Evolutionary conservation across 64 coral and sea anemone species (phyloP).

Genomic region (Acropora tenuis): DNA sequence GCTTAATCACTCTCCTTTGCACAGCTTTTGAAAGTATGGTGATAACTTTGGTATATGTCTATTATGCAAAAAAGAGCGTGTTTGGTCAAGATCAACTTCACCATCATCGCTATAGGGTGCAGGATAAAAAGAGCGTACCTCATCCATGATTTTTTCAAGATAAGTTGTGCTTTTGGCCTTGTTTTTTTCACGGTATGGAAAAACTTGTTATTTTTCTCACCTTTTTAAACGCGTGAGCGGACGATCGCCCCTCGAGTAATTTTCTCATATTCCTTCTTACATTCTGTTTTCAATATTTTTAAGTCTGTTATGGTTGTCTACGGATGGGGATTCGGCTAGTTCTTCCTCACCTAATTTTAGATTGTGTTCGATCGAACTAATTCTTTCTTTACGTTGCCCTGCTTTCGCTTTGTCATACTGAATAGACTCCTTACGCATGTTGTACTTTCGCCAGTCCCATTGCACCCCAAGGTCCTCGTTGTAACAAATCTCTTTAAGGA

Average conservation of each 20-base stretch:
- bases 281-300: constrained; percentile 9
- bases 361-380: constrained; percentile 15
- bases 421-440: constrained; percentile 22
- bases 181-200: neutral
- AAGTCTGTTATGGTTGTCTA: constrained; percentile 19
- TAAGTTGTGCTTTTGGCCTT: neutral
- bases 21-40: neutral
- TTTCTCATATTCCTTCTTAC: constrained; percentile 29
- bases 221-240: neutral
- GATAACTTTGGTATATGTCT: neutral
- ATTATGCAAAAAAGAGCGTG: neutral
- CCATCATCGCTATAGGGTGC: neutral
- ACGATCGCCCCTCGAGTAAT: constrained; percentile 26
- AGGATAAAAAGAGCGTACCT: neutral
- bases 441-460: too few species aligned
- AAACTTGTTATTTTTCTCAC: neutral
- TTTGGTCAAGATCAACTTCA: neutral
- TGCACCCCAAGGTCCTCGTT: too few species aligned
- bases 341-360: constrained; percentile 32
- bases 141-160: neutral
- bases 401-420: constrained; percentile 16
- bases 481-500: too few species aligned
- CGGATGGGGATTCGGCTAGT: constrained; percentile 13
- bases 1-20: neutral
- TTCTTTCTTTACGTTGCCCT: constrained; percentile 27